A percentile compares a stretch with the other conserved stretches of the same genome.
phyloP scores from a whole-genome alignment of 35 echinoderm and acorn worm species.

The Holothuria glaberrima region DNA sequence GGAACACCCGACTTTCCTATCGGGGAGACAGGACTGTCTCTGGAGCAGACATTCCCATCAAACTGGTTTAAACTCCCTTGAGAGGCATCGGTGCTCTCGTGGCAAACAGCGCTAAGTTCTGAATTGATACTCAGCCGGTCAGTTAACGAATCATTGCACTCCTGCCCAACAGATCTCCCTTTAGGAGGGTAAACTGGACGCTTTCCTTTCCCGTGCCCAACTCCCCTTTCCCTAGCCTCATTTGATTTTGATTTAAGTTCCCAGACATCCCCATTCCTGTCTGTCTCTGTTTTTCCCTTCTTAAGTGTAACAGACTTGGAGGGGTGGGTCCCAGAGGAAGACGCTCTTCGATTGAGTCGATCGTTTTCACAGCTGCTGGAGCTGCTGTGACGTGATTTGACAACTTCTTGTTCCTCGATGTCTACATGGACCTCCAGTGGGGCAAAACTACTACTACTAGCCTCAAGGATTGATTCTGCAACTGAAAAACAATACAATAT shows the following conservation, averaged over 20 bases:
- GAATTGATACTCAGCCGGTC: constrained; percentile 69
- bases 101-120: constrained; percentile 75
- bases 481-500: neutral
- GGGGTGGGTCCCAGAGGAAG: constrained; percentile 17
- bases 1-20: constrained; percentile 8
- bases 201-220: constrained; percentile 32
- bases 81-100: constrained; percentile 71
- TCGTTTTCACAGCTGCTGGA: constrained; percentile 79
- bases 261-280: constrained; percentile 66
- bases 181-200: neutral
- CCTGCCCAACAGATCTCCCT: neutral
- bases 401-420: constrained; percentile 55
- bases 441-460: constrained; percentile 10
- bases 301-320: constrained; percentile 3
- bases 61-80: constrained; percentile 62
- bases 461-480: constrained; percentile 35
- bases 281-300: neutral
- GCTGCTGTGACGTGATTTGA: constrained; percentile 87
- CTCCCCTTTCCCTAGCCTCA: neutral
- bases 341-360: neutral
- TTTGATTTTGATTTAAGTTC: constrained; percentile 76
- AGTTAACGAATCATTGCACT: constrained; percentile 26
- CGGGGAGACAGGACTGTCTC: neutral
- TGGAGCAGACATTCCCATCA: constrained; percentile 17
- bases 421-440: constrained; percentile 91